Evolutionary conservation across 2,113 vertebrate species (phyloP), one percentile per base, ranked within the genome.

Genomic region (Equus przewalskii): DNA sequence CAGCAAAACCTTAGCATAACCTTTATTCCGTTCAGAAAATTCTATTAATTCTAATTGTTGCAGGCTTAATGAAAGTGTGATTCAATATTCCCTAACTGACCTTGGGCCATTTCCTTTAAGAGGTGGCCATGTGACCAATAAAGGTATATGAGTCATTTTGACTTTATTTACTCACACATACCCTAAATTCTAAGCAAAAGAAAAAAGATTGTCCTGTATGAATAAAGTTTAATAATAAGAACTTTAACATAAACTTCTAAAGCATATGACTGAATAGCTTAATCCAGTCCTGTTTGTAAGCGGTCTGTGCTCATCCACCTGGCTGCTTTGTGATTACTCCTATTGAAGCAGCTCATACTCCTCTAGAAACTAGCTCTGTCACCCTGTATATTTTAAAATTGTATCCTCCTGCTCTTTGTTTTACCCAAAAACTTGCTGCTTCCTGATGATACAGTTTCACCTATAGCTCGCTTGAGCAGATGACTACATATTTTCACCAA

Each of bases 11-110:
- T 62, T 94, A 51, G 8, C n/a, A 76, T 94, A 96, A 46, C 56
- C 85, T 91, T 92, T 96, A 88, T 95, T 60, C 1, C 0, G 0
- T 79, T 92, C 30, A 83, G 16, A 72, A 98, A 93, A 98, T 97
- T 96, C 65, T 88, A 90, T 73, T 93, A 96, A 97, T 93, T 65
- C 79, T 60, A 83, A 97, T 69, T 96, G 46, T 94, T 96, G 18
- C 15, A 72, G 54, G 18, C 4, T 85, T 91, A 97, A 79, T 95
- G 70, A 96, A 96, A 75, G 24, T 54, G 82, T 85, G 89, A 93
- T 85, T 97, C 96, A 87, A 5, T 96, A 90, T 94, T 96, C 24
- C 94, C 60, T 79, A 97, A 21, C 26, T 96, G 72, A 91, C 94
- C 76, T 96, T 94, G 80, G 33, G 19, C 24, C 58, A 95, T 95